Conservation (phyloP, 2,888 invertebrate species). For the Drosophila nr. perissopoda region DNA sequence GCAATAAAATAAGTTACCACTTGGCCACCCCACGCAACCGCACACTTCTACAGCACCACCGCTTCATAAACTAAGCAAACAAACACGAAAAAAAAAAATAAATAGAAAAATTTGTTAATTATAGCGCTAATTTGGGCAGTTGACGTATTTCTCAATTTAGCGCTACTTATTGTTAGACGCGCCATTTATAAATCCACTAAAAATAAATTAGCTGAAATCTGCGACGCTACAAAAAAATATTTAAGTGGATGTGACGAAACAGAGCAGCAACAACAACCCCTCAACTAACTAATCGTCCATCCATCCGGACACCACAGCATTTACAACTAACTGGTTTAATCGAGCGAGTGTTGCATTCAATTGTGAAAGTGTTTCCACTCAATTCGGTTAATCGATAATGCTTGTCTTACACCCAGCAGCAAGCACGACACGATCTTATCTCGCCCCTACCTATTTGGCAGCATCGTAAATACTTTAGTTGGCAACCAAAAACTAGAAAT, state of each 20-base stretch:
- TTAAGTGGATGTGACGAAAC: conserved; percentile 34
- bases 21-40: background rate
- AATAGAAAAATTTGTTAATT: conserved; percentile 56
- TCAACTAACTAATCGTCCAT: background rate
- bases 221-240: conserved; percentile 6
- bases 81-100: background rate
- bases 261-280: background rate
- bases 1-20: conserved; percentile 54
- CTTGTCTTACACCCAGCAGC: background rate
- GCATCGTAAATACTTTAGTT: conserved; percentile 27
- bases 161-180: conserved; percentile 71
- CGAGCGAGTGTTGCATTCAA: background rate
- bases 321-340: background rate
- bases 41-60: conserved; percentile 6
- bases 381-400: conserved; percentile 39
- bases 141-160: conserved; percentile 61
- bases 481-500: conserved; percentile 14
- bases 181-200: conserved; percentile 72
- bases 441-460: conserved; percentile 8
- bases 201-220: conserved; percentile 67
- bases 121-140: conserved; percentile 68
- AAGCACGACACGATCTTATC: conserved; percentile 29
- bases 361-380: conserved; percentile 14
- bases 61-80: conserved; percentile 22
- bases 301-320: background rate